Percentiles rank a stretch among this genome's conserved stretches.
phyloP scores from a whole-genome alignment of 2,888 invertebrate species.

The Hirtodrosophila alboralis region DNA sequence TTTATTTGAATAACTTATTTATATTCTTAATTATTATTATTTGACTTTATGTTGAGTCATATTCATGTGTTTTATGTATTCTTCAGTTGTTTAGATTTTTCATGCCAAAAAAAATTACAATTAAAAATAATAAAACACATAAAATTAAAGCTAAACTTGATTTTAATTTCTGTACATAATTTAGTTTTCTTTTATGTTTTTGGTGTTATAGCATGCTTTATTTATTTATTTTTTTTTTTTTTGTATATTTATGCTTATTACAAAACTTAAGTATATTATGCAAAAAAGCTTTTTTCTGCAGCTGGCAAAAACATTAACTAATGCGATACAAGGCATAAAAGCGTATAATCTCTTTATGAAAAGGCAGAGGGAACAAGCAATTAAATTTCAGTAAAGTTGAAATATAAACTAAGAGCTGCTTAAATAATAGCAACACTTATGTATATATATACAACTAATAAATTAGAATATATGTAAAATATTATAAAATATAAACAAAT shows the following conservation, averaged over 20 bases:
- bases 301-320: slow-evolving; percentile 1
- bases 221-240: too few relatives aligned
- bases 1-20: too few relatives aligned
- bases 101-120: too few relatives aligned
- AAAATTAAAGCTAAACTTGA: too few relatives aligned
- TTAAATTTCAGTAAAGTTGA: too few relatives aligned
- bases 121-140: too few relatives aligned
- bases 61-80: too few relatives aligned
- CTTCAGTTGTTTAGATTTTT: too few relatives aligned
- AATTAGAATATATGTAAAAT: too few relatives aligned
- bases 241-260: background rate
- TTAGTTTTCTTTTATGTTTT: background rate
- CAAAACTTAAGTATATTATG: background rate
- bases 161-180: too few relatives aligned
- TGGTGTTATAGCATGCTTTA: background rate
- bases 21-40: too few relatives aligned
- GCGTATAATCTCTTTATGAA: background rate
- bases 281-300: background rate
- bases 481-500: slow-evolving; percentile 2
- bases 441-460: background rate
- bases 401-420: background rate
- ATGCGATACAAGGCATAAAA: slow-evolving; percentile 6
- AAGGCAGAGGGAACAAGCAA: background rate
- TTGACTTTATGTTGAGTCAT: too few relatives aligned
- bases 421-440: slow-evolving; percentile 7